These are phyloP conservation scores for Mesaphorura yosii DNA, from an alignment of 1,140 invertebrate genomes.

Conservation along the genomic window DNA sequence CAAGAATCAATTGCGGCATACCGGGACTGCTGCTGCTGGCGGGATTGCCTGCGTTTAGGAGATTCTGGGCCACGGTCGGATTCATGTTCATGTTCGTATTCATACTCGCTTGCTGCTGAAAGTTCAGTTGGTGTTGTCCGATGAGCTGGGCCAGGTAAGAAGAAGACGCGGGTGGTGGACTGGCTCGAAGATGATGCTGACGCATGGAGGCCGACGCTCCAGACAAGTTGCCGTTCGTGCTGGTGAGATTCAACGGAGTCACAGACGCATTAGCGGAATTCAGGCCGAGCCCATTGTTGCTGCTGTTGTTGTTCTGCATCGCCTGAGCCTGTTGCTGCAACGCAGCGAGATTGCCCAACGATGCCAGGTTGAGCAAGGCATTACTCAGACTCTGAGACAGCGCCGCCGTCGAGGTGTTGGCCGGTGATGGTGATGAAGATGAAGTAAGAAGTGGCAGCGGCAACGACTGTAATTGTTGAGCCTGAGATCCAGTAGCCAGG, in stretches of 20 bases:
- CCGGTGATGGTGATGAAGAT: neutral
- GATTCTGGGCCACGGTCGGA: neutral
- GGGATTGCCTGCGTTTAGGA: neutral
- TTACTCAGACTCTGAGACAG: conserved; percentile 17
- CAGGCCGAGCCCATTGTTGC: neutral
- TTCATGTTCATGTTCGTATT: too few relatives aligned
- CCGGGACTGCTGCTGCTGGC: neutral
- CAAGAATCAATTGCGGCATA: conserved; percentile 78
- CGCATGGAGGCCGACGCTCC: neutral
- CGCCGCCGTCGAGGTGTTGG: neutral
- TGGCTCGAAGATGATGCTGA: neutral
- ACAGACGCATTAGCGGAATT: neutral
- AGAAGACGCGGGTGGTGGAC: neutral
- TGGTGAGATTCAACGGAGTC: conserved; percentile 18
- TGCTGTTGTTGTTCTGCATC: conserved; percentile 10
- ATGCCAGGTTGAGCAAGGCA: conserved; percentile 28
- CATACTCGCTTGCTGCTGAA: neutral
- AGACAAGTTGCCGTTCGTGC: too few relatives aligned
- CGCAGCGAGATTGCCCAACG: conserved; percentile 24
- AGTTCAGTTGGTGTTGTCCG: conserved; percentile 8
- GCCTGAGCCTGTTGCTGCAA: conserved; percentile 21
- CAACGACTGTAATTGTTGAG: conserved; percentile 8
- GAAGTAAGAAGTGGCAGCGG: too few relatives aligned
- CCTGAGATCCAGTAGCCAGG: conserved; percentile 13
- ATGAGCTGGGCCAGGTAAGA: conserved; percentile 16